Percentiles rank a stretch among this genome's conserved stretches.
phyloP scores from a whole-genome alignment of 2,113 vertebrate genomes.

The Sinocyclocheilus rhinocerous region DNA sequence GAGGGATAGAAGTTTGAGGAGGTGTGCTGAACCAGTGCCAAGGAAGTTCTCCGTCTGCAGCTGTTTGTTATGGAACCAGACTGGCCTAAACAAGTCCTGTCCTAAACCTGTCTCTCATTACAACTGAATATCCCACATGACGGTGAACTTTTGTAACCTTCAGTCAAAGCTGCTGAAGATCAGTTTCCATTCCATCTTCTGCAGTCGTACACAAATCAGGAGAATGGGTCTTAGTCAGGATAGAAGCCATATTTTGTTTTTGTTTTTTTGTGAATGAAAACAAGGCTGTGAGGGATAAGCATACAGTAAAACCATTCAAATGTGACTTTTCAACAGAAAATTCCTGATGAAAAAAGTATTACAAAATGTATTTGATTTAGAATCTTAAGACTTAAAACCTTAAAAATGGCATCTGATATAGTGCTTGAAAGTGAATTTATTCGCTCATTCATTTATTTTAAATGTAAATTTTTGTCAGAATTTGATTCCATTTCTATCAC shows the following conservation, averaged over 20 bases:
- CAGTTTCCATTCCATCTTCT: constrained; percentile 16
- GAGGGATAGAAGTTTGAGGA: constrained; percentile 9
- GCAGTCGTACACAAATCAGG: neutral
- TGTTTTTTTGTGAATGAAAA: neutral
- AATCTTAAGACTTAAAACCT: no score
- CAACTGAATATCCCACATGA: constrained; percentile 5
- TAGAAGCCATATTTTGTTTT: neutral
- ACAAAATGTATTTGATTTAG: no score
- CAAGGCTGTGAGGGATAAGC: neutral
- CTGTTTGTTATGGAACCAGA: neutral
- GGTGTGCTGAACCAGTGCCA: constrained; percentile 5
- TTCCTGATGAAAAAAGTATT: no score
- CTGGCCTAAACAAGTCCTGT: constrained; percentile 19
- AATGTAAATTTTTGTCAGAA: neutral
- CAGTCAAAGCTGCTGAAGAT: neutral
- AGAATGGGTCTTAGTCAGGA: constrained; percentile 6
- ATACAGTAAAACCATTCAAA: neutral
- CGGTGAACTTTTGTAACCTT: constrained; percentile 1
- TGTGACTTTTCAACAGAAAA: neutral
- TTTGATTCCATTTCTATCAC: neutral
- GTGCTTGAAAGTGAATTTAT: neutral
- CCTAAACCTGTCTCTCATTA: constrained; percentile 22
- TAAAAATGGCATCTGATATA: no score
- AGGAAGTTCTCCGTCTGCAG: neutral
- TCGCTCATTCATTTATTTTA: neutral